Percentiles rank a stretch among this genome's conserved stretches.
Conservation (phyloP, 2,113 vertebrate species). For the Chitala chitala region DNA sequence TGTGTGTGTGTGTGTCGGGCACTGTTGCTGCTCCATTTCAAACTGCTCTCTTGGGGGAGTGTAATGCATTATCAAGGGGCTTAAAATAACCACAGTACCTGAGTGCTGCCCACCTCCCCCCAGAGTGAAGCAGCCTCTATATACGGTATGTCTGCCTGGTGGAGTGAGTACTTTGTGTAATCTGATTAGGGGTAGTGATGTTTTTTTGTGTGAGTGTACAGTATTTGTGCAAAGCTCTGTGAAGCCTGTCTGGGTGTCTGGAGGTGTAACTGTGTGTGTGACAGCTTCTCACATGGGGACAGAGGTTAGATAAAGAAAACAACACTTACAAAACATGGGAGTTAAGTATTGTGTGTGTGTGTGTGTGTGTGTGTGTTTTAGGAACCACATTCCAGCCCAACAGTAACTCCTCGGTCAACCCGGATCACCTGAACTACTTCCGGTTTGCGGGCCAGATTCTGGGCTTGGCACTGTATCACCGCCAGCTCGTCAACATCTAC, state of each 20-base stretch:
- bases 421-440: slow-evolving; percentile 96
- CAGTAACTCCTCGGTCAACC: slow-evolving; percentile 97
- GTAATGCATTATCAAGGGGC: no score
- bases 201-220: background rate
- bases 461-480: slow-evolving; percentile 90
- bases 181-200: background rate
- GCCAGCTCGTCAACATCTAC: slow-evolving; percentile 95
- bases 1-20: no score
- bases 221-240: background rate
- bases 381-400: slow-evolving; percentile 98
- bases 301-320: no score
- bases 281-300: background rate
- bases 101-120: no score
- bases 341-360: no score
- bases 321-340: no score
- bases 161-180: background rate
- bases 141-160: background rate
- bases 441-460: slow-evolving; percentile 91
- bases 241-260: background rate
- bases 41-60: no score
- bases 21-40: no score
- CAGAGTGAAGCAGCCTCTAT: background rate
- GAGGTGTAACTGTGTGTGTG: background rate
- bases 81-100: no score
- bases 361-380: no score